Base-by-base conservation (phyloP, 2,797 vertebrate species). In the Aselliscus stoliczkanus region DNA sequence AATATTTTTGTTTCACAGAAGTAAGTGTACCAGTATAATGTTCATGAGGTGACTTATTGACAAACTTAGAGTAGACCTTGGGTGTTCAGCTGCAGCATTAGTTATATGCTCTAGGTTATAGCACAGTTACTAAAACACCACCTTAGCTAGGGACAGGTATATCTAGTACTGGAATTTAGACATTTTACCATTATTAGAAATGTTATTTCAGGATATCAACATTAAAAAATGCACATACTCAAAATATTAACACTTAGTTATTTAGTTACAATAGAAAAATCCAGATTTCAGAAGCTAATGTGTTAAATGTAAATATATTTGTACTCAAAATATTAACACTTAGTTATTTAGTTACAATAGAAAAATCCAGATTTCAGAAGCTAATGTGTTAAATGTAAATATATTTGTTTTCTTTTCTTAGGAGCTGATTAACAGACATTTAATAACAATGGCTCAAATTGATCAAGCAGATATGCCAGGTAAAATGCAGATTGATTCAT, bases 391-490 rank as follows among this genome's bases (percentile, higher is more conserved):
- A 87, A 23, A 84, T 82, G 18, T 89, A 87, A 97, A 62, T 84
- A 44, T 75, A 54, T 80, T 86, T 95, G 37, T 90, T 95, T 95
- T 90, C 97, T 67, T 97, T 97, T 56, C 88, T 92, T 97, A 99
- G 99, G 99, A 99, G 98, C 99, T 99, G 98, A 99, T 99, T 98
- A 99, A 99, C 99, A 99, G 99, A 97, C 99, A 99, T 98, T 98
- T 99, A 98, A 99, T 99, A 98, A 99, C 99, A 92, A 99, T 99
- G 99, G 99, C 99, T 97, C 99, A 99, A 98, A 99, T 99, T 92
- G 99, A 99, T 98, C 99, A 99, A 98, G 99, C 99, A 86, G 99
- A 99, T 98, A 99, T 99, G 98, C 98, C 99, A 99, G 99, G 99
- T 99, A 99, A 98, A 98, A 88, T 95, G 29, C 13, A 50, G 67